Percentiles rank a stretch among this genome's conserved stretches.
Evolutionary conservation across 2,888 invertebrate species (phyloP).

Genomic region (Dermolepida albohirtum): DNA sequence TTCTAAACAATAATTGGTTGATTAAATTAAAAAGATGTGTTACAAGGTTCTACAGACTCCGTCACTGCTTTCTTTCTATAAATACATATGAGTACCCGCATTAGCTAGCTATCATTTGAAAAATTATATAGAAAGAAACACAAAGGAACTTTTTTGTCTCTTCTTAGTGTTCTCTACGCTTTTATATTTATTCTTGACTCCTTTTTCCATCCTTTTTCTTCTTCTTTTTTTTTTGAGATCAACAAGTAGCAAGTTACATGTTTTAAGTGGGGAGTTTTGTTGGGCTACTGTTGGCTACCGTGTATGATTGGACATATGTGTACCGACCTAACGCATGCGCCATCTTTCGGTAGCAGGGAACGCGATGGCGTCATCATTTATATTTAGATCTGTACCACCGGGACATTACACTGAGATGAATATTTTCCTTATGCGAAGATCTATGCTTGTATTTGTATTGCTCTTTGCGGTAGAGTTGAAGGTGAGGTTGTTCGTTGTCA

Average conservation of each 20-base stretch:
- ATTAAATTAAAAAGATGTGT: too few species aligned
- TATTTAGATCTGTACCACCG: conserved; percentile 18
- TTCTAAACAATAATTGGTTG: too few species aligned
- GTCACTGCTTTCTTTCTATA: too few species aligned
- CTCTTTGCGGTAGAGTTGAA: background rate
- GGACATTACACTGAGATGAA: background rate
- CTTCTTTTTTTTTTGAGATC: conserved; percentile 8
- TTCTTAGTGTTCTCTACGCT: too few species aligned
- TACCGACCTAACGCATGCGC: conserved; percentile 43
- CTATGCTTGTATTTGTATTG: background rate
- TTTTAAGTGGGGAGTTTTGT: conserved; percentile 42
- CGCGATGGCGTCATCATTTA: conserved; percentile 31
- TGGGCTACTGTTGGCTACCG: conserved; percentile 44
- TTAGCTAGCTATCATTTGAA: too few species aligned
- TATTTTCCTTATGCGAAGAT: background rate
- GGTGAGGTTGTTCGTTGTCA: too few species aligned
- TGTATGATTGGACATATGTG: conserved; percentile 44
- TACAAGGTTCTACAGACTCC: too few species aligned
- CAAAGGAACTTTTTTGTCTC: too few species aligned
- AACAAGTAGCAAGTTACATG: conserved; percentile 27
- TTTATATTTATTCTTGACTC: background rate
- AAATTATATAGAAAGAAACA: too few species aligned
- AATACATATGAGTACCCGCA: too few species aligned
- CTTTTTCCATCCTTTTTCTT: conserved; percentile 4
- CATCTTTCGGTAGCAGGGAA: conserved; percentile 33